Conservation (phyloP, 2,888 invertebrate species). For the Uloborus plumipes region DNA sequence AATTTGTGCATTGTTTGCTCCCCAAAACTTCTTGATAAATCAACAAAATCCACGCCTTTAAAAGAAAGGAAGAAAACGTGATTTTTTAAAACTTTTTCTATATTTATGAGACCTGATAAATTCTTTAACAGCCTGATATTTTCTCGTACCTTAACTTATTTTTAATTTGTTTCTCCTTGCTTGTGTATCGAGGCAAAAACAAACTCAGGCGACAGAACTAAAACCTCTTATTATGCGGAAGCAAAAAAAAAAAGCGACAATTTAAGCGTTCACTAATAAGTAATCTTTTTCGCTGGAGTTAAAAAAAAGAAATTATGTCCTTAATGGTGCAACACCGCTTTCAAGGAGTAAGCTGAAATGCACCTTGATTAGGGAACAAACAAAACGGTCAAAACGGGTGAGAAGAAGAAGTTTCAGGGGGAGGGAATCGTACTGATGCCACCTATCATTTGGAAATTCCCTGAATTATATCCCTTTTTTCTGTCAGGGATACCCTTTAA, state of each 20-base stretch:
- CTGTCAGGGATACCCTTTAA: slow-evolving; percentile 24
- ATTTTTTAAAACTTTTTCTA: too few relatives aligned
- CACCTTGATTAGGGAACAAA: slow-evolving; percentile 36
- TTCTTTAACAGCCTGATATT: slow-evolving; percentile 8
- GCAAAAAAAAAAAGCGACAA: slow-evolving; percentile 26
- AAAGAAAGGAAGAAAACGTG: too few relatives aligned
- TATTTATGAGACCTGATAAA: too few relatives aligned
- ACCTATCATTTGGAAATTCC: slow-evolving; percentile 59
- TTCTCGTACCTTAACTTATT: slow-evolving; percentile 48
- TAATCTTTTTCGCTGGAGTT: slow-evolving; percentile 29
- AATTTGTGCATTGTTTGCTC: too few relatives aligned
- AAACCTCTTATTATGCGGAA: slow-evolving; percentile 14
- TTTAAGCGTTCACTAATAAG: slow-evolving; percentile 35
- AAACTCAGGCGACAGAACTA: slow-evolving; percentile 6
- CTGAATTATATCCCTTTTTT: slow-evolving; percentile 13
- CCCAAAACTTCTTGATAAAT: too few relatives aligned
- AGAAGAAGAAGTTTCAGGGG: slow-evolving; percentile 12
- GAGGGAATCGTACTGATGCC: slow-evolving; percentile 25
- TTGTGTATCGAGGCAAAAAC: too few relatives aligned
- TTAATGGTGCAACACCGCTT: slow-evolving; percentile 46
- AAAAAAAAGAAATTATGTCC: slow-evolving; percentile 23
- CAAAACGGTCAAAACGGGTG: slow-evolving; percentile 21
- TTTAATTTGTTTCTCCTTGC: slow-evolving; percentile 35
- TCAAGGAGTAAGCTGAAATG: slow-evolving; percentile 46
- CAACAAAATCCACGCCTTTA: too few relatives aligned